Conservation (phyloP, 2,888 invertebrate genomes). For the Drosophila helvetica region DNA sequence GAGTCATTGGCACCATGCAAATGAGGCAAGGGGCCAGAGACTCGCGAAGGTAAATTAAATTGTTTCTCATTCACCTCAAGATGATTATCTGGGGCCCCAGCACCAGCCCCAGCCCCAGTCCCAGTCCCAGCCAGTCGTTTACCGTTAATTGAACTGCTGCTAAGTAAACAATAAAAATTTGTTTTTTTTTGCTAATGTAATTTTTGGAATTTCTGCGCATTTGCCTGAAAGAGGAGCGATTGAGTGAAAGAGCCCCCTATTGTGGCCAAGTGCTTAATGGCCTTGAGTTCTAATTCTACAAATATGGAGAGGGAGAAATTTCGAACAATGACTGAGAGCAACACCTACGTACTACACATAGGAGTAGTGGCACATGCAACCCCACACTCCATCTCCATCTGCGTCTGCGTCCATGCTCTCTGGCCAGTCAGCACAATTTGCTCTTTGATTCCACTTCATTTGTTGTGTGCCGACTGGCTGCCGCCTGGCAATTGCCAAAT, state of each 20-base stretch:
- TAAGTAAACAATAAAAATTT: conserved; percentile 46
- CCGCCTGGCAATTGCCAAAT: conserved; percentile 56
- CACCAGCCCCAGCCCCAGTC: no score
- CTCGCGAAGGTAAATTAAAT: conserved; percentile 61
- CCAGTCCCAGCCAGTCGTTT: conserved; percentile 44
- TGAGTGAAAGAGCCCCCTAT: conserved; percentile 49
- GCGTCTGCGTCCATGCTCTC: background rate
- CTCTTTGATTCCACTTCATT: conserved; percentile 49
- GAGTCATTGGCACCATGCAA: conserved; percentile 72
- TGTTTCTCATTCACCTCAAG: conserved; percentile 50
- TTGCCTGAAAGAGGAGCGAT: conserved; percentile 27
- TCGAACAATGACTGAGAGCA: conserved; percentile 42
- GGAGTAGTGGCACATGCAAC: background rate
- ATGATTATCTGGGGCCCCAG: conserved; percentile 60
- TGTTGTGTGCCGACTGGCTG: conserved; percentile 57
- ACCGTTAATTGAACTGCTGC: conserved; percentile 68
- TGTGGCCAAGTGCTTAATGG: conserved; percentile 49
- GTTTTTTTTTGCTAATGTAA: conserved; percentile 10
- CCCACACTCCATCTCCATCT: background rate
- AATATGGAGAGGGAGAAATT: conserved; percentile 16
- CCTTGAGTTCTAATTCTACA: conserved; percentile 56
- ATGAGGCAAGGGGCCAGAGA: conserved; percentile 46
- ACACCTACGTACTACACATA: conserved; percentile 55
- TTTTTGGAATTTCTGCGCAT: conserved; percentile 19
- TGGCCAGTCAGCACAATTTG: conserved; percentile 43